phyloP scores from a whole-genome alignment of 1,140 invertebrate genomes.

The Phymorhynchus buccinoides region DNA sequence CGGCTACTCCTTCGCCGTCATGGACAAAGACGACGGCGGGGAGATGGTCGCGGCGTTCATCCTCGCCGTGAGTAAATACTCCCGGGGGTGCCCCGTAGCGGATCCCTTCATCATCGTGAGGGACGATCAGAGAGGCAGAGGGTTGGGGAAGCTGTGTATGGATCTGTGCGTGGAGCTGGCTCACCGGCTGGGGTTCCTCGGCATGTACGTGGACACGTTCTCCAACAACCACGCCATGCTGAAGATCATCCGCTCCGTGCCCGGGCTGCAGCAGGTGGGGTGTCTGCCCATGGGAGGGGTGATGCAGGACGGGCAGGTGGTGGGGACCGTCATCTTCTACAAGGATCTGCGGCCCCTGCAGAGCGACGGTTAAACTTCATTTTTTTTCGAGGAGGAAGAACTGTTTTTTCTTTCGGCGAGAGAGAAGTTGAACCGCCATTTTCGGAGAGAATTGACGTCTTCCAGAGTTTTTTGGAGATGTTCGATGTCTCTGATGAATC shows the following conservation, averaged over 20 bases:
- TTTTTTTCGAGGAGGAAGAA: no score
- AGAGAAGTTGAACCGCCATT: no score
- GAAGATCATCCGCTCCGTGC: slow-evolving; percentile 53
- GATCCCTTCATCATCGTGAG: slow-evolving; percentile 59
- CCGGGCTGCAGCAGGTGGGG: slow-evolving; percentile 53
- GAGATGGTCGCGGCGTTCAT: slow-evolving; percentile 59
- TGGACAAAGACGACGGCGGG: slow-evolving; percentile 53
- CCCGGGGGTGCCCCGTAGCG: slow-evolving; percentile 53
- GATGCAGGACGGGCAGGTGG: slow-evolving; percentile 49
- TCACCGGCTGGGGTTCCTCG: slow-evolving; percentile 49
- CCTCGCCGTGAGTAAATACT: slow-evolving; percentile 58
- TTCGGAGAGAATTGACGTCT: no score
- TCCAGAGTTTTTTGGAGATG: no score
- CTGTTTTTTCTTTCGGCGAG: no score
- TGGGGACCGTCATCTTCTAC: slow-evolving; percentile 57
- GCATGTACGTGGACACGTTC: slow-evolving; percentile 62
- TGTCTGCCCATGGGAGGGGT: slow-evolving; percentile 59
- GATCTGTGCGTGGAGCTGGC: slow-evolving; percentile 50
- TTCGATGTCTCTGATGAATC: no score
- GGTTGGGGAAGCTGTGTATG: slow-evolving; percentile 54
- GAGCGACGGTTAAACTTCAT: no score
- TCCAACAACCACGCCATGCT: slow-evolving; percentile 57
- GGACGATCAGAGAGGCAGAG: slow-evolving; percentile 46
- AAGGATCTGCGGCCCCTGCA: slow-evolving; percentile 49
- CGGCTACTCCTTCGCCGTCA: slow-evolving; percentile 57